Conservation (phyloP, 1,140 invertebrate species). For the Arion vulgaris region DNA sequence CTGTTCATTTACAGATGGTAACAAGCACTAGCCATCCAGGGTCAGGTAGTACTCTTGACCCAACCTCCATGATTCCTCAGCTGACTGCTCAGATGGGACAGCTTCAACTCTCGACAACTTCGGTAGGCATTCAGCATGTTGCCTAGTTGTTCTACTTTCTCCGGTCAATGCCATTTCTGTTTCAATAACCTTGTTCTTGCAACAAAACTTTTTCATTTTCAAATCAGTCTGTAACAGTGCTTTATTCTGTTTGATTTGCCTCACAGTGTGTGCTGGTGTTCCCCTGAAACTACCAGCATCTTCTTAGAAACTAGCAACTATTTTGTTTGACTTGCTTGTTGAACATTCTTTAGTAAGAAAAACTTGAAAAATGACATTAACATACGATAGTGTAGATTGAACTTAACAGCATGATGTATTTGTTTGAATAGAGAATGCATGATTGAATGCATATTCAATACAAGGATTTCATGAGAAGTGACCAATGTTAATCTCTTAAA, state of each 20-base stretch:
- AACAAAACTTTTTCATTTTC: conserved; percentile 10
- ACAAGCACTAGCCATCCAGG: conserved; percentile 25
- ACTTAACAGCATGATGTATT: conserved; percentile 7
- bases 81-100: conserved; percentile 40
- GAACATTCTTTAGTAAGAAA: not conserved
- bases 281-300: not conserved
- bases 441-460: not conserved
- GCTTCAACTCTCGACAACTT: conserved; percentile 35
- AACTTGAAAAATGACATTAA: not conserved
- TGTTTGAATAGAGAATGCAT: not conserved
- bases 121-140: conserved; percentile 39
- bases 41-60: conserved; percentile 34
- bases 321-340: not conserved
- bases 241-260: not conserved
- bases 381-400: not conserved
- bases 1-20: conserved; percentile 38
- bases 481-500: no score
- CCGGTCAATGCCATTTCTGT: not conserved
- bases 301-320: not conserved
- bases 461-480: no score
- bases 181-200: not conserved
- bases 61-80: conserved; percentile 34
- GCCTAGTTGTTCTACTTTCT: conserved; percentile 21
- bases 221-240: not conserved
- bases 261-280: not conserved